phyloP scores from a whole-genome alignment of 2,888 invertebrate genomes.

The Hoplodrina ambigua region DNA sequence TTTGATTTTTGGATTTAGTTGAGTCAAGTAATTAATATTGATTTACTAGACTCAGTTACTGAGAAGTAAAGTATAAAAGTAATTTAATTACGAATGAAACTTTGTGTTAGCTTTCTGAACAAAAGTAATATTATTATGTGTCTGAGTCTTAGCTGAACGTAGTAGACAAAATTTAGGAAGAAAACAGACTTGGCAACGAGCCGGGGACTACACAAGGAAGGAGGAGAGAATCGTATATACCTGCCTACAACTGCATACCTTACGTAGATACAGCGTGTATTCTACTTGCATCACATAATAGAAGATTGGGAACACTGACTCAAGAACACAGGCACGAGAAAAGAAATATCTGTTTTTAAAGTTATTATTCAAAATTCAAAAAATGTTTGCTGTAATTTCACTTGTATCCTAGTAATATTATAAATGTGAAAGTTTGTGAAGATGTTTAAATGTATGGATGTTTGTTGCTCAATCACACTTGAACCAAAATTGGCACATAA shows the following conservation, averaged over 20 bases:
- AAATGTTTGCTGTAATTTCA: no score
- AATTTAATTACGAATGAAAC: slow-evolving; percentile 15
- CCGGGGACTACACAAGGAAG: slow-evolving; percentile 39
- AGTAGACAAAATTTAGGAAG: slow-evolving; percentile 40
- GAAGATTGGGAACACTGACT: neutral
- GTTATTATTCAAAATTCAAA: neutral
- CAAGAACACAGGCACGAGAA: neutral
- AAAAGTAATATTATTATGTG: slow-evolving; percentile 27
- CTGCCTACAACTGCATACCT: slow-evolving; percentile 4
- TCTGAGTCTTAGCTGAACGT: slow-evolving; percentile 3
- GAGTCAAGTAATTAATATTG: slow-evolving; percentile 28
- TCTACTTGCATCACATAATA: neutral
- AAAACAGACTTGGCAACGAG: slow-evolving; percentile 52
- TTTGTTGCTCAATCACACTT: no score
- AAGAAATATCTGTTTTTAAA: neutral
- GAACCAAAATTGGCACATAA: no score
- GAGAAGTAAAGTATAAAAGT: slow-evolving; percentile 13
- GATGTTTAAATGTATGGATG: no score
- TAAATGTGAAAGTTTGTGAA: no score
- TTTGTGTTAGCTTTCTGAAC: slow-evolving; percentile 2
- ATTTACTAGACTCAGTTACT: slow-evolving; percentile 21
- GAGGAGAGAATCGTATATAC: slow-evolving; percentile 25
- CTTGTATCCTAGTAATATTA: no score
- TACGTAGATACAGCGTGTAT: slow-evolving; percentile 38
- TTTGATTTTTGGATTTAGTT: slow-evolving; percentile 36